Conservation (phyloP, 2,113 vertebrate genomes). For the mouse (Mus musculus) region GRCm39 chr1:188441001-188441500, state of each 20-base stretch:
- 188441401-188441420: neutral
- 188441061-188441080: neutral
- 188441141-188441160: slow-evolving; percentile 77
- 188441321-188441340: slow-evolving; percentile 52
- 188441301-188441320: slow-evolving; percentile 22
- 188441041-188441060: neutral
- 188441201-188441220: slow-evolving; percentile 80
- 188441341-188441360: neutral
- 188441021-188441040: neutral
- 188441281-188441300: slow-evolving; percentile 68
- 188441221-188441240: slow-evolving; percentile 83
- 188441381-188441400: neutral
- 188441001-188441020: neutral
- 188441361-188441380: neutral
- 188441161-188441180: slow-evolving; percentile 82
- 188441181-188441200: slow-evolving; percentile 82
- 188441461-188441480: neutral
- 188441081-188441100: neutral
- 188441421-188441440: neutral
- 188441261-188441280: slow-evolving; percentile 74
- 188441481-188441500: neutral
- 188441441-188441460: neutral
- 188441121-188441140: slow-evolving; percentile 80
- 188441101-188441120: slow-evolving; percentile 65
- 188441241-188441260: slow-evolving; percentile 74